Conservation (phyloP, 2,888 invertebrate species). For the Apotomis turbidana region DNA sequence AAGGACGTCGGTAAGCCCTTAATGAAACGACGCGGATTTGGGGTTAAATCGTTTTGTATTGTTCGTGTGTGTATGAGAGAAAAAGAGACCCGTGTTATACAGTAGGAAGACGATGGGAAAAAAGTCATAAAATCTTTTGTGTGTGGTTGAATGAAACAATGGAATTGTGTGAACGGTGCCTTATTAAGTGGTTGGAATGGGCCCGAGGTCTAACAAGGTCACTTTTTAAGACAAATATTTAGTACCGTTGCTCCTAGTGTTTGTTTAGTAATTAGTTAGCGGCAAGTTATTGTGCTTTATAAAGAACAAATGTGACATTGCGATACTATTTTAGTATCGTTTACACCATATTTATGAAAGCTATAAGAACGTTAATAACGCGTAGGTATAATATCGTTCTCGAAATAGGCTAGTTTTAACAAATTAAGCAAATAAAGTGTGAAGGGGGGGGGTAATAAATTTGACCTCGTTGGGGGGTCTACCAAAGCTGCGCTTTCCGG, state of each 20-base stretch:
- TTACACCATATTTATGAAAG: no score
- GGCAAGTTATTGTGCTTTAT: constrained; percentile 4
- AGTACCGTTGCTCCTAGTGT: constrained; percentile 28
- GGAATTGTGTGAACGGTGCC: constrained; percentile 42
- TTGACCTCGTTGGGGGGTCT: no score
- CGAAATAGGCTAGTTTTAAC: no score
- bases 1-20: neutral
- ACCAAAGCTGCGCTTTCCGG: no score
- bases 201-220: constrained; percentile 44
- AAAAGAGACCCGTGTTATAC: constrained; percentile 27
- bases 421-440: no score
- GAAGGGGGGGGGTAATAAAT: no score
- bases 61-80: constrained; percentile 7
- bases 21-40: neutral
- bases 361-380: no score
- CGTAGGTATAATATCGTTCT: no score
- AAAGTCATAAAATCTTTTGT: constrained; percentile 42
- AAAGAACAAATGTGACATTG: neutral
- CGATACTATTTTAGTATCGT: no score
- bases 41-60: constrained; percentile 5
- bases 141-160: constrained; percentile 42
- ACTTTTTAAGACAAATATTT: constrained; percentile 40
- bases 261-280: constrained; percentile 23
- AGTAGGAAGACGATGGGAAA: constrained; percentile 42
- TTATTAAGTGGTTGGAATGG: constrained; percentile 38